Conservation (phyloP, 2,113 vertebrate genomes). For the Patagioenas fasciata region DNA sequence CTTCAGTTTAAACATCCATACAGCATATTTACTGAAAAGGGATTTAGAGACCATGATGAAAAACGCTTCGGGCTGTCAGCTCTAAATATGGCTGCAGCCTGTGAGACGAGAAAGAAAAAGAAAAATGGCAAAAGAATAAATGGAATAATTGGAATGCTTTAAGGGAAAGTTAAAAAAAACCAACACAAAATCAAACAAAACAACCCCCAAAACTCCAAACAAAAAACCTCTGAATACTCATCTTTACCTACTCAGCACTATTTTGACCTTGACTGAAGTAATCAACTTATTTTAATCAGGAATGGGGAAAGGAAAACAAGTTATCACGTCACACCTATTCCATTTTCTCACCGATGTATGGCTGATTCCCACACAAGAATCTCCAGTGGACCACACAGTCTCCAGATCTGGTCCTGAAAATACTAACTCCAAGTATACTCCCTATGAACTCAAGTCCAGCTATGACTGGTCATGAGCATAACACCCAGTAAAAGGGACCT, state of each 20-base stretch:
- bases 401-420: neutral
- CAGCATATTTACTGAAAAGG: constrained; percentile 61
- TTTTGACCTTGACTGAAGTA: neutral
- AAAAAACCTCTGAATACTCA: neutral
- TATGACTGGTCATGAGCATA: neutral
- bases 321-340: neutral
- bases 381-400: constrained; percentile 15
- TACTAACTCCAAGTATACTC: neutral
- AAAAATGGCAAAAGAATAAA: constrained; percentile 31
- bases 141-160: constrained; percentile 28
- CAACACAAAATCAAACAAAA: no score
- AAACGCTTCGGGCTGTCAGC: constrained; percentile 41
- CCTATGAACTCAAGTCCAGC: neutral
- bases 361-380: constrained; percentile 29
- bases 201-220: neutral
- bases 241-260: neutral
- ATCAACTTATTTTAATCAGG: neutral
- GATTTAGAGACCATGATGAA: constrained; percentile 43
- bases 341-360: constrained; percentile 11
- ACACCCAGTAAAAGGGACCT: neutral
- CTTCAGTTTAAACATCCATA: constrained; percentile 67
- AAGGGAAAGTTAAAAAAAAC: neutral
- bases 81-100: constrained; percentile 57
- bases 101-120: constrained; percentile 40
- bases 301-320: neutral